A percentile compares a stretch with the other conserved stretches of the same genome.
Conservation (phyloP, 1,140 invertebrate species). For the Bombyx mori region ASM3026992v2 NC_085110.1:11237501-11238000, state of each 20-base stretch:
- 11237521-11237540: slow-evolving; percentile 40
- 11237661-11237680: slow-evolving; percentile 43
- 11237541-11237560: slow-evolving; percentile 57
- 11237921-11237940: too few relatives aligned
- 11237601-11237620: slow-evolving; percentile 69
- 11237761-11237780: too few relatives aligned
- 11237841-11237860: too few relatives aligned
- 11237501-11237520: slow-evolving; percentile 47
- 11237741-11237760: not conserved
- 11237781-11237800: too few relatives aligned
- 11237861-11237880: too few relatives aligned
- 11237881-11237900: too few relatives aligned
- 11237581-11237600: slow-evolving; percentile 54
- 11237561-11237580: slow-evolving; percentile 49
- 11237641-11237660: slow-evolving; percentile 31
- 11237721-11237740: not conserved
- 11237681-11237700: slow-evolving; percentile 43
- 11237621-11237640: slow-evolving; percentile 28
- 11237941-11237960: too few relatives aligned
- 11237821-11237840: too few relatives aligned
- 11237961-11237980: too few relatives aligned
- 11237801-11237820: too few relatives aligned
- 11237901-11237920: too few relatives aligned
- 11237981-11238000: too few relatives aligned
- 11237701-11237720: slow-evolving; percentile 13